Percentiles rank a stretch among this genome's conserved stretches.
Evolutionary conservation across 2,113 vertebrate species (phyloP).

Genomic region (Callithrix jacchus): DNA sequence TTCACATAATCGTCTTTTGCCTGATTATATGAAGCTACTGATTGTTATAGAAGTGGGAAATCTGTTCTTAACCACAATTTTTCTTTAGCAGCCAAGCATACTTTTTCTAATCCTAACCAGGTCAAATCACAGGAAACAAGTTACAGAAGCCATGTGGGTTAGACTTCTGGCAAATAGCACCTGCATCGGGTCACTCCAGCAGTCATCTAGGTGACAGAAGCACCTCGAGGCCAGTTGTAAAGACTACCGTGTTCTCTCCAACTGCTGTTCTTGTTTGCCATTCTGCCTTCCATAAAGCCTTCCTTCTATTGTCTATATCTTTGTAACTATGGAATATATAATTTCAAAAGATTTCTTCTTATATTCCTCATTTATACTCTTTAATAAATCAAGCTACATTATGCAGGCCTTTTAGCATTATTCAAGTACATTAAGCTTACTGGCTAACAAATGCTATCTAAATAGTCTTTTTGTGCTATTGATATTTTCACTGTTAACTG

Average conservation of each 20-base stretch:
- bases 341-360: conserved; percentile 25
- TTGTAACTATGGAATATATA: background rate
- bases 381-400: background rate
- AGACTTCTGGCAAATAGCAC: background rate
- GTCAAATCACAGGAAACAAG: conserved; percentile 11
- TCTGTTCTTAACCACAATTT: conserved; percentile 48
- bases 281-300: background rate
- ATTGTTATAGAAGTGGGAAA: conserved; percentile 19
- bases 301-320: background rate
- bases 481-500: background rate
- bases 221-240: background rate
- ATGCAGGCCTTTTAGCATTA: background rate
- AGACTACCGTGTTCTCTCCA: background rate
- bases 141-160: background rate
- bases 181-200: background rate
- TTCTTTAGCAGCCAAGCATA: background rate
- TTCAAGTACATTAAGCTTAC: conserved; percentile 35
- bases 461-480: background rate
- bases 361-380: background rate
- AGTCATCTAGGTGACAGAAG: background rate
- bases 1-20: background rate
- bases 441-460: background rate
- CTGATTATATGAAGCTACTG: conserved; percentile 45
- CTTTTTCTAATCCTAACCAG: background rate
- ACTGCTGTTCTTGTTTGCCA: background rate